These are phyloP conservation scores for Anhinga rufa DNA, from an alignment of 2,113 vertebrate genomes.

Conservation along the genomic window DNA sequence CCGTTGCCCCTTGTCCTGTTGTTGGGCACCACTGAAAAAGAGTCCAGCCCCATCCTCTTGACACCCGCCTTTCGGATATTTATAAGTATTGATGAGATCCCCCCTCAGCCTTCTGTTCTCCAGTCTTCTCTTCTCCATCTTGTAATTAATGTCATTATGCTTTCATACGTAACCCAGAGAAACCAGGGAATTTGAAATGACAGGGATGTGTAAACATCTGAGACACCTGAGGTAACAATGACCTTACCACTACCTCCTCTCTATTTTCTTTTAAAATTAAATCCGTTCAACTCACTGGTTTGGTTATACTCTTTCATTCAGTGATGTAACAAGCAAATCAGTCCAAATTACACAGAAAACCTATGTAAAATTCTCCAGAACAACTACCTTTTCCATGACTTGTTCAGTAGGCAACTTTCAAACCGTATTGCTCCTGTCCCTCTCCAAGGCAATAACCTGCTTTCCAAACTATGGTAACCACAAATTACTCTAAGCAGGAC, in stretches of 20 bases:
- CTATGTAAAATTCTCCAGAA: neutral
- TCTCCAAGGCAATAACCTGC: neutral
- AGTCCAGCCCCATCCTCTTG: too few species aligned
- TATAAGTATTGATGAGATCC: too few species aligned
- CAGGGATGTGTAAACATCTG: neutral
- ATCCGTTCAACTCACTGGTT: neutral
- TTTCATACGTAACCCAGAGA: neutral
- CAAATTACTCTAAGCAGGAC: neutral
- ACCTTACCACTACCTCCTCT: neutral
- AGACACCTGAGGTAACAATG: too few species aligned
- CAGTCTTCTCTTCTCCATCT: too few species aligned
- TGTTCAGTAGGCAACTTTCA: neutral
- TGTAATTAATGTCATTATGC: neutral
- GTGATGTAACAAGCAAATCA: neutral
- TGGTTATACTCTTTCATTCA: neutral
- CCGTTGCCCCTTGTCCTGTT: too few species aligned
- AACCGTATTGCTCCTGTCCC: neutral
- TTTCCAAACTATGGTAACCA: neutral
- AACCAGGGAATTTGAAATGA: neutral
- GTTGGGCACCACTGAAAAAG: too few species aligned
- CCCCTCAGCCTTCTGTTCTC: too few species aligned
- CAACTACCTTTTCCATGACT: neutral
- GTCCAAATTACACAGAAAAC: neutral
- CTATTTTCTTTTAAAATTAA: neutral
- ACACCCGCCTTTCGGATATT: too few species aligned